Evolutionary conservation across 2,797 vertebrate genomes (phyloP), one percentile per base, ranked within the genome.

Genomic region (Melanogrammus aeglefinus): DNA sequence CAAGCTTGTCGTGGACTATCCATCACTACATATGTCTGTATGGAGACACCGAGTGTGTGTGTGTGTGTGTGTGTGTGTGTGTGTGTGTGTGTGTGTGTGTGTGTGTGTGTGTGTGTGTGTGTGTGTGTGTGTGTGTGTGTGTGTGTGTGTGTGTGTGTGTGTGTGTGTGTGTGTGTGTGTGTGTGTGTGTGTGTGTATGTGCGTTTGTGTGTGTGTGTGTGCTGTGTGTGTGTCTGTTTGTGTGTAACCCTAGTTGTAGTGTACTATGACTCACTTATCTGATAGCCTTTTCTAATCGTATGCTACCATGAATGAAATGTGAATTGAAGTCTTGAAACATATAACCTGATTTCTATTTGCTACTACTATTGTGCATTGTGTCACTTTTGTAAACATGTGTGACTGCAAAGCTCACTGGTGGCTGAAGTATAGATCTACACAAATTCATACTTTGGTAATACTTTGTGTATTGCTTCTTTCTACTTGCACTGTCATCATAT

Each of bases 1-100:
- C 88, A 82, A 78, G 83, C 86, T 83, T 85, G 82, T 86, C 83
- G 80, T 41, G 76, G 84, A 71, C 24, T 71, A 31, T 33, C 16
- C 0, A 71, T 84, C 70, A 77, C 82, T 90, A 77, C 78, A 33
- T 86, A 76, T 84, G 57, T 83, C 27, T 80, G 47, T 79, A 75
- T 39, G 31, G 39, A 81, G 10, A 79, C 21, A n/a, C 57, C 24
- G 57, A 9, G 44, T 69, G 82, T 82, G 73, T 86, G 84, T 80
- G 24, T 73, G 76, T 79, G 83, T 82, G 76, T 38, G 81, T 36
- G 33, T 38, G 31, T 73, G 31, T n/a, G 57, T 63, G 57, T n/a
- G 57, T 63, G 57, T n/a, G 57, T 63, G 57, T n/a, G 21, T 63
- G n/a, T 63, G 57, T 24, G 57, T 63, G 57, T 63, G 57, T 63